Evolutionary conservation across 2,113 vertebrate species (phyloP), one percentile per base, ranked within the genome.

Genomic region (Felis chaus): DNA sequence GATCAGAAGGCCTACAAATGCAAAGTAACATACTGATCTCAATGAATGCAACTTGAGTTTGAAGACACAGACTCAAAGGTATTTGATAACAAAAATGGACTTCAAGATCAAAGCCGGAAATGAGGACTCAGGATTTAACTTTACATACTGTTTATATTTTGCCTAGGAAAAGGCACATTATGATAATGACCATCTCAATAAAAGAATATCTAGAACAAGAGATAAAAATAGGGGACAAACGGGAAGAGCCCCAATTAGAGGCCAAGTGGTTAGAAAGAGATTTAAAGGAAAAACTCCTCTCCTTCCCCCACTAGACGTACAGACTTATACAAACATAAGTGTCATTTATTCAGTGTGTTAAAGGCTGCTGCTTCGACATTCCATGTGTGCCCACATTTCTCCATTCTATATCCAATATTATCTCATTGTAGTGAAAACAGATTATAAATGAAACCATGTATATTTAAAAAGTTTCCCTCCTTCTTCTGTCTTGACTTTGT

Each of bases 221-320:
- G 14, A 39, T 55, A 68, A 57, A 53, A 80, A 45, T 2, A 50
- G 9, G 8, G 15, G 4, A 57, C 12, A 10, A 45, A 48, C 89
- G 15, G 50, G 11, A 89, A 80, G 69, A 80, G 79, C 81, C 36
- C 9, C 76, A 90, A 87, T 69, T 81, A 92, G 12, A 84, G 21
- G 4, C 63, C 31, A 85, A 55, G 14, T 18, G 8, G 8, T 27
- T 92, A 10, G 53, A 88, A 79, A 25, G 69, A 69, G 18, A 92
- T 92, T 89, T 79, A 55, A 93, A 91, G 41, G 45, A 27, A 90
- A 65, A 96, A 91, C 25, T 71, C 45, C 36, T 86, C 23, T 89
- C 39, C 11, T 16, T 18, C 2, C 14, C n/a, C 3, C 0, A 57
- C 7, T 16, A 14, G 61, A 61, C 74, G 21, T 7, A 36, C 18